These are phyloP conservation scores for Ophion ventricosus DNA, from an alignment of 2,888 invertebrate genomes.

Conservation along the genomic window DNA sequence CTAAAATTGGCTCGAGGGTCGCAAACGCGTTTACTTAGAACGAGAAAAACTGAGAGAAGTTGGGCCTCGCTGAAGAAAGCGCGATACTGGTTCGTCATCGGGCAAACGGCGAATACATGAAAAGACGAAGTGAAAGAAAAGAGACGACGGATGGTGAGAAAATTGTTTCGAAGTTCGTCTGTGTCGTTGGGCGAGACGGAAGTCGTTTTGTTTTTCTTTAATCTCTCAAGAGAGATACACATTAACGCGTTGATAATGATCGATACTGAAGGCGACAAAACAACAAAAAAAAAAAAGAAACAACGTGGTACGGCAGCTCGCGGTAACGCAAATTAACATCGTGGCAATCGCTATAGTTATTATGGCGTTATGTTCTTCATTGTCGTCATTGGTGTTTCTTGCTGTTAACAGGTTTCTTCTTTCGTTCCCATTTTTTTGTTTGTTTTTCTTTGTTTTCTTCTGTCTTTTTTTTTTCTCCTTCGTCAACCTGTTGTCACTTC, in stretches of 20 bases:
- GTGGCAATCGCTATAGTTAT: constrained; percentile 59
- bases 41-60: constrained; percentile 15
- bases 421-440: not conserved
- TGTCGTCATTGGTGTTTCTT: constrained; percentile 47
- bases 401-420: constrained; percentile 27
- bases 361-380: constrained; percentile 57
- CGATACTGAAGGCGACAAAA: constrained; percentile 28
- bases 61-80: constrained; percentile 5
- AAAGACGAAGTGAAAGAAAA: not conserved
- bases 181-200: constrained; percentile 7
- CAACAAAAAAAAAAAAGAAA: not conserved
- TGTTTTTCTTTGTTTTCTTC: constrained; percentile 16
- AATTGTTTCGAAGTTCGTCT: constrained; percentile 18
- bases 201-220: constrained; percentile 22
- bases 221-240: not conserved
- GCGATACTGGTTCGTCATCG: constrained; percentile 8
- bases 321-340: constrained; percentile 52
- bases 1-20: not conserved
- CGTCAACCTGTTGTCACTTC: constrained; percentile 20
- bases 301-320: constrained; percentile 56
- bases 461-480: constrained; percentile 12
- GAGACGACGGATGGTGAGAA: not conserved
- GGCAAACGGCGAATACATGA: constrained; percentile 3
- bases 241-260: constrained; percentile 3
- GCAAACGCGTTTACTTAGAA: constrained; percentile 15